Conservation (phyloP, 2,888 invertebrate species). For the Imbricaverruca yamaguchii region DNA sequence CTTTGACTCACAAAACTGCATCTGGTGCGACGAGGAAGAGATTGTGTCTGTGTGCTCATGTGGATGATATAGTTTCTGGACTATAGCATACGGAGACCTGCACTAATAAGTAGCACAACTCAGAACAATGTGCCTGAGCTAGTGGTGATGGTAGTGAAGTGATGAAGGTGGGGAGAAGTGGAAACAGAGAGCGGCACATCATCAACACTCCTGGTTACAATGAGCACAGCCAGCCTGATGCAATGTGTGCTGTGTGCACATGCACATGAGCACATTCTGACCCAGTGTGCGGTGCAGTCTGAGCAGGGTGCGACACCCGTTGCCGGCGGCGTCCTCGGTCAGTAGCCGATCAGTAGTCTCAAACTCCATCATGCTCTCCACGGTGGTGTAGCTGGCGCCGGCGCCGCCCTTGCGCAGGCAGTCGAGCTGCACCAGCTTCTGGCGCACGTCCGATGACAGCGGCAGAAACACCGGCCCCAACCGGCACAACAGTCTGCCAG, state of each 20-base stretch:
- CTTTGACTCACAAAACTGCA: no score
- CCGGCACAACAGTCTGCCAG: neutral
- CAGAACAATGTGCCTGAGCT: no score
- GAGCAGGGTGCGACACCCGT: constrained; percentile 30
- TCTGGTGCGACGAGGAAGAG: no score
- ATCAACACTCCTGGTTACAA: no score
- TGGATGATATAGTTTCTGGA: no score
- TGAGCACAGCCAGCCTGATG: no score
- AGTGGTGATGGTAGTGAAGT: no score
- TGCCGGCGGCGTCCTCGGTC: neutral
- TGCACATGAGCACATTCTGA: neutral
- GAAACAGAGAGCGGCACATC: no score
- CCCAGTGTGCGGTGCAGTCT: neutral
- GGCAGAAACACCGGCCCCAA: neutral
- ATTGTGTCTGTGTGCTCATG: no score
- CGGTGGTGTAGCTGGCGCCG: neutral
- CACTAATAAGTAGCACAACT: no score
- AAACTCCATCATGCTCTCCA: neutral
- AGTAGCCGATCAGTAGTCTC: neutral
- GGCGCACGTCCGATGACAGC: neutral
- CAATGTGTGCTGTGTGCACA: neutral
- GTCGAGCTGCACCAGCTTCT: constrained; percentile 11
- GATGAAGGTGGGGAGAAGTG: no score
- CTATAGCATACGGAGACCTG: no score
- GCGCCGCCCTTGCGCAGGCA: constrained; percentile 12